Conservation (phyloP, 1,140 invertebrate genomes). For the Polypedilum vanderplanki region DNA sequence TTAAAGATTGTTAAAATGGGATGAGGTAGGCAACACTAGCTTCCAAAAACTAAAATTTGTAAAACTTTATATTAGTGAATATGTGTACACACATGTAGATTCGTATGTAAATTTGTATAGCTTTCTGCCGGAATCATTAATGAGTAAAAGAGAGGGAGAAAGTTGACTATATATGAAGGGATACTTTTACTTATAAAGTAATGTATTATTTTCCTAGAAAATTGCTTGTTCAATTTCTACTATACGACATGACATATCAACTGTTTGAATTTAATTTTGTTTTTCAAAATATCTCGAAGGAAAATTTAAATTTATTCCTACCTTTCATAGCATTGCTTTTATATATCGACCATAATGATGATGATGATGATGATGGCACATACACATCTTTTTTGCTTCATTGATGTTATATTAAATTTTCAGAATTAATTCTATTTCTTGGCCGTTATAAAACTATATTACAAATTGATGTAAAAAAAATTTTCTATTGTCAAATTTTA, state of each 20-base stretch:
- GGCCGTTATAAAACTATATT: too few species aligned
- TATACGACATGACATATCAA: too few species aligned
- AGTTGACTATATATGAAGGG: neutral
- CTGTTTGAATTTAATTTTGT: too few species aligned
- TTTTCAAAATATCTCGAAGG: neutral
- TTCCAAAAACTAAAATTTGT: neutral
- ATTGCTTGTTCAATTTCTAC: too few species aligned
- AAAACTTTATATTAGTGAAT: neutral
- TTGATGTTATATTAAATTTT: neutral
- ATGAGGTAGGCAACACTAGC: neutral
- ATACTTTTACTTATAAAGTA: neutral
- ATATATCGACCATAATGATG: neutral
- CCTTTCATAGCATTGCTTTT: neutral
- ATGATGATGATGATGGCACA: neutral
- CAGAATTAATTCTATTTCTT: neutral
- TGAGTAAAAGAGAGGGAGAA: neutral
- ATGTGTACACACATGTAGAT: neutral
- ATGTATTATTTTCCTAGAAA: neutral
- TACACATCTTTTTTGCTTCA: neutral
- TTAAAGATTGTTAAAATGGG: neutral
- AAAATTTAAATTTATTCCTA: conserved; percentile 3
- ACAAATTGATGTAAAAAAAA: too few species aligned
- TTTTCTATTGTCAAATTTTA: too few species aligned
- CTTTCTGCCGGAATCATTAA: neutral
- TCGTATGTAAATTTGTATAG: neutral